phyloP scores from a whole-genome alignment of 1,140 invertebrate genomes.

The Neodiprion pinetum region DNA sequence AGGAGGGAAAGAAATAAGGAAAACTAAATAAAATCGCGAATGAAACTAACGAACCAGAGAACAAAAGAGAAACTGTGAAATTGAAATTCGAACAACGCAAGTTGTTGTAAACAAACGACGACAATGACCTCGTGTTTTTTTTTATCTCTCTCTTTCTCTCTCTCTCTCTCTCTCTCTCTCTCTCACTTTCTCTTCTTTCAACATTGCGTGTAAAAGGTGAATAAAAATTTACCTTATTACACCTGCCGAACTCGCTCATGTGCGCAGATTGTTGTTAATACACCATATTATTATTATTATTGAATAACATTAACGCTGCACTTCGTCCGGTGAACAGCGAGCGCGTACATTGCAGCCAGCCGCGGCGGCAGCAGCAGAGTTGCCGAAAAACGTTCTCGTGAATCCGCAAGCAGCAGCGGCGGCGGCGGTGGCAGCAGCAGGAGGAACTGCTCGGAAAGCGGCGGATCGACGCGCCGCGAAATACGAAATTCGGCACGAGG shows the following conservation, averaged over 20 bases:
- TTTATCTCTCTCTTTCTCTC: too few species aligned
- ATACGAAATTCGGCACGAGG: slow-evolving; percentile 36
- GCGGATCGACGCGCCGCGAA: slow-evolving; percentile 38
- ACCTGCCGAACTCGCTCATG: slow-evolving; percentile 38
- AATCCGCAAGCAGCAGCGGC: slow-evolving; percentile 16
- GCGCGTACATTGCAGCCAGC: slow-evolving; percentile 25
- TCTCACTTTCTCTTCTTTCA: too few species aligned
- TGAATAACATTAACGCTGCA: slow-evolving; percentile 2
- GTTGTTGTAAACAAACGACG: too few species aligned
- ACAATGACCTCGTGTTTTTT: too few species aligned
- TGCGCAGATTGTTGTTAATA: slow-evolving; percentile 32
- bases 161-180: too few species aligned
- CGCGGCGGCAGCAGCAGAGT: slow-evolving; percentile 24
- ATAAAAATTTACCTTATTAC: slow-evolving; percentile 37
- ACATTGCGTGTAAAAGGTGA: too few species aligned
- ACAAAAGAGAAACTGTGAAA: not conserved
- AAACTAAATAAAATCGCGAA: not conserved
- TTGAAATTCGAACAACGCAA: too few species aligned
- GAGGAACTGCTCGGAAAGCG: slow-evolving; percentile 1
- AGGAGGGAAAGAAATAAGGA: not conserved
- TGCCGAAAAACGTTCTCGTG: slow-evolving; percentile 35
- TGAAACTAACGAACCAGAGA: not conserved
- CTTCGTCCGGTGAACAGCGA: not conserved
- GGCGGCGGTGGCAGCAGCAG: slow-evolving; percentile 2
- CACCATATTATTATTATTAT: slow-evolving; percentile 20